A percentile compares a stretch with the other conserved stretches of the same genome.
Evolutionary conservation across 2,797 vertebrate genomes (phyloP).

Genomic region (Enteromius fasciolatus): DNA sequence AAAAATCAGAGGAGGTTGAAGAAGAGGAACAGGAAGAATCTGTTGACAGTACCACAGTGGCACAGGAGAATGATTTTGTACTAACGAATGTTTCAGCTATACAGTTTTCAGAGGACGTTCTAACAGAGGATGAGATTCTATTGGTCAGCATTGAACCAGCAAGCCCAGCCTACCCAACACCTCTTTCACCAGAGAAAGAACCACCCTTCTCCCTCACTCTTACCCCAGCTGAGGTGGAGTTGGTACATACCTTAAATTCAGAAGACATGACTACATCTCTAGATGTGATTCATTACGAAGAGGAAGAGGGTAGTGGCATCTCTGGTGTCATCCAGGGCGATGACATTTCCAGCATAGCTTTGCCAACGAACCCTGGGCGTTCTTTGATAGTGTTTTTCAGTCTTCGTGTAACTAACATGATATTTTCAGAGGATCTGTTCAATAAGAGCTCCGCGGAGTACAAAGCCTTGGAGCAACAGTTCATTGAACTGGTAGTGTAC

Average conservation of each 20-base stretch:
- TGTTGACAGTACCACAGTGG: conserved; percentile 49
- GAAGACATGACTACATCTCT: conserved; percentile 56
- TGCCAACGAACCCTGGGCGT: conserved; percentile 74
- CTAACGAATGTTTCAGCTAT: conserved; percentile 59
- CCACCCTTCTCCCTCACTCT: conserved; percentile 64
- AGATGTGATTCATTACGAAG: conserved; percentile 60
- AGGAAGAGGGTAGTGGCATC: conserved; percentile 78
- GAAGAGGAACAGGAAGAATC: conserved; percentile 44
- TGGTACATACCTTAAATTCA: conserved; percentile 35
- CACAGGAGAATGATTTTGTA: conserved; percentile 45
- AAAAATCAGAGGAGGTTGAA: conserved; percentile 37
- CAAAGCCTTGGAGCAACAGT: conserved; percentile 90
- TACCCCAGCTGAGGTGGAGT: conserved; percentile 30
- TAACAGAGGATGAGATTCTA: conserved; percentile 41
- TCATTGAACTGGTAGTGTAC: conserved; percentile 85
- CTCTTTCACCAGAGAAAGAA: conserved; percentile 69
- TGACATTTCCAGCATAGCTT: conserved; percentile 75
- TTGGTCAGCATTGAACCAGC: conserved; percentile 42
- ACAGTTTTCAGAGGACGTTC: conserved; percentile 63
- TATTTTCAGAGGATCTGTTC: conserved; percentile 92
- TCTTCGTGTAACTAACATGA: conserved; percentile 95
- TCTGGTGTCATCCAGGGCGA: conserved; percentile 74
- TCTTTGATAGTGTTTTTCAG: conserved; percentile 94
- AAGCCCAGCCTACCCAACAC: conserved; percentile 60
- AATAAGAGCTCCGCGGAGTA: conserved; percentile 96